Percentiles rank a stretch among this genome's conserved stretches.
Conservation (phyloP, 2,113 vertebrate genomes). For the Carollia perspicillata region DNA sequence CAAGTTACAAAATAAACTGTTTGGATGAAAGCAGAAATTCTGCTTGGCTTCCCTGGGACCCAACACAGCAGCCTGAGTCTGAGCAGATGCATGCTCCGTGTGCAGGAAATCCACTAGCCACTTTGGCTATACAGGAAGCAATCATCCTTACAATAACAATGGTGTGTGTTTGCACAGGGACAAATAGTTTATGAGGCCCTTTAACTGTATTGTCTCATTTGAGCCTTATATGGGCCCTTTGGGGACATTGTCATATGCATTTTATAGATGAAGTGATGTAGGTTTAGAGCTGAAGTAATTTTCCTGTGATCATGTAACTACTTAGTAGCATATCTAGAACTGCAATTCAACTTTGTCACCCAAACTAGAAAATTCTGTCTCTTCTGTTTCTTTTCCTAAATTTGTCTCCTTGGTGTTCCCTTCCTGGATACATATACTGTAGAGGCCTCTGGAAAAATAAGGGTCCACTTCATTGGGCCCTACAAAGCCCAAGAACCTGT, state of each 20-base stretch:
- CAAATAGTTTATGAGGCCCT: slow-evolving; percentile 18
- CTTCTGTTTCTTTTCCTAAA: slow-evolving; percentile 12
- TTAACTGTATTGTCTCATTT: slow-evolving; percentile 25
- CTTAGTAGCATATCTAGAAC: background rate
- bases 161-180: slow-evolving; percentile 40
- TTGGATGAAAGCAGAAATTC: slow-evolving; percentile 37
- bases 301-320: background rate
- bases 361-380: background rate
- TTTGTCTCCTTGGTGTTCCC: background rate
- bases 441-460: background rate
- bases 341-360: slow-evolving; percentile 33
- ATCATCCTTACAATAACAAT: slow-evolving; percentile 50
- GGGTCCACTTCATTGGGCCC: background rate
- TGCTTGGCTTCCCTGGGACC: background rate
- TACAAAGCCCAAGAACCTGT: background rate
- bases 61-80: background rate
- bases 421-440: background rate
- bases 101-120: slow-evolving; percentile 55
- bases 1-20: slow-evolving; percentile 59
- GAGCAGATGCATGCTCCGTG: background rate
- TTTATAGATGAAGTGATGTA: slow-evolving; percentile 18
- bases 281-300: slow-evolving; percentile 42
- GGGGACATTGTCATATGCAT: background rate
- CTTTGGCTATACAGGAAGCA: slow-evolving; percentile 65
- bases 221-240: slow-evolving; percentile 3